These are phyloP conservation scores for Gadus macrocephalus DNA, from an alignment of 2,113 vertebrate species.

Conservation along the genomic window DNA sequence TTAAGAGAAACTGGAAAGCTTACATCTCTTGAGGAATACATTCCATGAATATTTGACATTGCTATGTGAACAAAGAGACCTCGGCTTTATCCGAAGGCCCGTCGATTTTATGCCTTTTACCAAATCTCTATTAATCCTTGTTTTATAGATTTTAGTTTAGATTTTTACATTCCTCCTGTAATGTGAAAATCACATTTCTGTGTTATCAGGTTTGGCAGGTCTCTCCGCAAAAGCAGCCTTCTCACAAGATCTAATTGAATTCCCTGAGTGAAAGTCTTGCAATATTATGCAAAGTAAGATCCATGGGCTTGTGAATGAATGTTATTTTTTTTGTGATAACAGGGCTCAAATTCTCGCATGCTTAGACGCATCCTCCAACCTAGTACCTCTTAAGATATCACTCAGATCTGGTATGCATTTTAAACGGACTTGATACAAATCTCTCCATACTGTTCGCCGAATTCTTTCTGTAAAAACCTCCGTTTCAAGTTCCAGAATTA, in stretches of 20 bases:
- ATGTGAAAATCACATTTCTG: constrained; percentile 73
- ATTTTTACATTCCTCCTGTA: constrained; percentile 69
- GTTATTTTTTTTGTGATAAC: constrained; percentile 59
- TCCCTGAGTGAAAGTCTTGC: constrained; percentile 58
- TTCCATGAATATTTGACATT: constrained; percentile 44
- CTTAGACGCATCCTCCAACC: constrained; percentile 41
- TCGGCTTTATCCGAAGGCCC: constrained; percentile 49
- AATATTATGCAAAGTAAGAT: constrained; percentile 58
- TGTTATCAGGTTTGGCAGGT: constrained; percentile 61
- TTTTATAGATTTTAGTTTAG: constrained; percentile 68
- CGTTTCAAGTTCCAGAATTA: constrained; percentile 40
- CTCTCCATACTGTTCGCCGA: constrained; percentile 19
- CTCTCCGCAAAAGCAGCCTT: constrained; percentile 52
- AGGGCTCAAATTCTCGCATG: constrained; percentile 32
- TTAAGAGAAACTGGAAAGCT: constrained; percentile 31
- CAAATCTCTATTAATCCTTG: constrained; percentile 67
- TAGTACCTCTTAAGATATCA: constrained; percentile 59
- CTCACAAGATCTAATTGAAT: constrained; percentile 60
- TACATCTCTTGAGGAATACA: constrained; percentile 41
- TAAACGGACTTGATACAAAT: constrained; percentile 57
- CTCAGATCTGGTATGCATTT: constrained; percentile 55
- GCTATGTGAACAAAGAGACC: constrained; percentile 55
- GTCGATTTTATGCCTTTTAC: constrained; percentile 45
- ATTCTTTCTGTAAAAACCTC: constrained; percentile 15
- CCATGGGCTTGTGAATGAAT: constrained; percentile 50